Conservation (phyloP, 2,797 vertebrate species). For the Psittacula echo region DNA sequence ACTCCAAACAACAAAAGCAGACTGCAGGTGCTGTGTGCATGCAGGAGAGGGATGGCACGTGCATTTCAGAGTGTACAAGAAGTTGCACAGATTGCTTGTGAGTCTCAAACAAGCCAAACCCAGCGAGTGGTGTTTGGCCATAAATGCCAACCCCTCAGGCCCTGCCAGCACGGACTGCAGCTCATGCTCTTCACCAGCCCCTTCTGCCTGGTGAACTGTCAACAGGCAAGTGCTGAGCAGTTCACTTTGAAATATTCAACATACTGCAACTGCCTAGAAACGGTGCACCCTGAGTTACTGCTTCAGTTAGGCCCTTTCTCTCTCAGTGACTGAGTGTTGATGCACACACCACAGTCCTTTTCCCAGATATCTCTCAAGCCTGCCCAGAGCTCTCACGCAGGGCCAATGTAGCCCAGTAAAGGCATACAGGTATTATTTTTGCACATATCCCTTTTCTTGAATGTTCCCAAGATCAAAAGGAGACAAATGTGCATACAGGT, state of each 20-base stretch:
- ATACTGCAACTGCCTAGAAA: not conserved
- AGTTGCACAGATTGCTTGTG: not conserved
- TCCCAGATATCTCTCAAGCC: not conserved
- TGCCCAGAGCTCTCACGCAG: not conserved
- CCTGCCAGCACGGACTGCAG: not conserved
- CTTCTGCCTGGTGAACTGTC: not conserved
- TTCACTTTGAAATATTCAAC: not conserved
- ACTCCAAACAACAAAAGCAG: not conserved
- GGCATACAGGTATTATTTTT: not conserved
- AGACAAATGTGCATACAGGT: not conserved
- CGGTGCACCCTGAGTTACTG: not conserved
- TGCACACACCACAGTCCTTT: fast-evolving
- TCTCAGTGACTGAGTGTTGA: not conserved
- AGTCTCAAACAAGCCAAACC: not conserved
- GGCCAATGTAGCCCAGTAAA: not conserved
- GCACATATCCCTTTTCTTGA: not conserved
- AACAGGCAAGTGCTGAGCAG: not conserved
- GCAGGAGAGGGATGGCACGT: not conserved
- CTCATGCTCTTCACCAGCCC: not conserved
- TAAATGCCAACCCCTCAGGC: not conserved
- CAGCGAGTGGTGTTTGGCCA: not conserved
- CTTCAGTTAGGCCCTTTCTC: not conserved
- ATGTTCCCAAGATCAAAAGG: not conserved
- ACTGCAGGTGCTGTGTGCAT: not conserved
- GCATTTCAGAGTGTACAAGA: not conserved